Evolutionary conservation across 2,888 invertebrate species (phyloP).

Genomic region (Eledona agricola): DNA sequence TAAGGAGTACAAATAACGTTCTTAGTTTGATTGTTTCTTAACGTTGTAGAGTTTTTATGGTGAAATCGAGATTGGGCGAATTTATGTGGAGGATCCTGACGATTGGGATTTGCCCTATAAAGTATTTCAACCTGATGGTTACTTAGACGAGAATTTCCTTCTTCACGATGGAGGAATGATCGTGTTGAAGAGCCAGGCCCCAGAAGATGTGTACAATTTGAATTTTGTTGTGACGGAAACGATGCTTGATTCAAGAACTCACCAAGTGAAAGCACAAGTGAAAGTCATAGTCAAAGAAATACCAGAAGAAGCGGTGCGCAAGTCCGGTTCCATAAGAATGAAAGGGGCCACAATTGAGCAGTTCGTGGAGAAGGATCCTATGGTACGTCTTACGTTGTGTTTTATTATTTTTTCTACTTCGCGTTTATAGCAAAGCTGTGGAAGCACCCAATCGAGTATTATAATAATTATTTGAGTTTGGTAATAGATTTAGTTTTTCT

Average conservation of each 20-base stretch:
- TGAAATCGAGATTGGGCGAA: constrained; percentile 86
- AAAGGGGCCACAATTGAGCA: constrained; percentile 83
- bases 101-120: constrained; percentile 98
- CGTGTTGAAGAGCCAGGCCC: constrained; percentile 80
- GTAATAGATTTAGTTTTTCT: no score
- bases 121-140: constrained; percentile 76
- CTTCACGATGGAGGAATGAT: constrained; percentile 85
- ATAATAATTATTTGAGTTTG: no score
- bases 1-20: no score
- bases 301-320: constrained; percentile 89
- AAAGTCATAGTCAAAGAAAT: constrained; percentile 87
- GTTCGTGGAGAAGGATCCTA: constrained; percentile 73
- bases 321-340: constrained; percentile 91
- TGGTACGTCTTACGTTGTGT: no score
- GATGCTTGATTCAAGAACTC: constrained; percentile 67
- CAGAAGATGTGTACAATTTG: constrained; percentile 78
- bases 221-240: constrained; percentile 80
- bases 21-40: no score
- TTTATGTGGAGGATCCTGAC: constrained; percentile 93
- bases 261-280: constrained; percentile 84
- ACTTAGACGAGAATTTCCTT: constrained; percentile 70
- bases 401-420: neutral
- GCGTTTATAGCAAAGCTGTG: no score
- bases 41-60: constrained; percentile 73
- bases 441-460: no score